Evolutionary conservation across 2,888 invertebrate genomes (phyloP).

Genomic region (Agrilus mali): DNA sequence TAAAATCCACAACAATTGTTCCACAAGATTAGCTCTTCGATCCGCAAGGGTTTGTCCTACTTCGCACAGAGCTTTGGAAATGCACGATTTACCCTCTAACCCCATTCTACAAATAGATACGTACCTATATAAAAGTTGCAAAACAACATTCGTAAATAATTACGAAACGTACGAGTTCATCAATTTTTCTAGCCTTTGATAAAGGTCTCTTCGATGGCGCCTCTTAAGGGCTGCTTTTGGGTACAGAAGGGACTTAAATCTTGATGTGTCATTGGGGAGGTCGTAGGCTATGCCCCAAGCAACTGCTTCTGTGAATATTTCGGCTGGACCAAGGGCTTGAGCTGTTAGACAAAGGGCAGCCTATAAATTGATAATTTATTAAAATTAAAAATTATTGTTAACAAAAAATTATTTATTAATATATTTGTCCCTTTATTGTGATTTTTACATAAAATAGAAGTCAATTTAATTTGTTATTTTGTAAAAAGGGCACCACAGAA

Average conservation of each 20-base stretch:
- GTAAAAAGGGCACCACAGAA: too few species aligned
- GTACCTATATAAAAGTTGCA: background rate
- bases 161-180: constrained; percentile 50
- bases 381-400: too few species aligned
- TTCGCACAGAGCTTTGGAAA: constrained; percentile 60
- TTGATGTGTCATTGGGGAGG: constrained; percentile 48
- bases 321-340: constrained; percentile 38
- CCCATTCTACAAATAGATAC: constrained; percentile 55
- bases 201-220: constrained; percentile 53
- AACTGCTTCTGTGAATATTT: constrained; percentile 52
- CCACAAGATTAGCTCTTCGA: too few species aligned
- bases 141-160: background rate
- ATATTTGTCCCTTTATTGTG: too few species aligned
- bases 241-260: constrained; percentile 15
- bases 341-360: constrained; percentile 45
- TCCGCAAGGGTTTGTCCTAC: constrained; percentile 23
- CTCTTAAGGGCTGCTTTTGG: constrained; percentile 40
- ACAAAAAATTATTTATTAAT: too few species aligned
- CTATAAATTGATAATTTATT: too few species aligned
- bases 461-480: too few species aligned
- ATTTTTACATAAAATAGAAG: too few species aligned
- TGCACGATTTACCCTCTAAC: constrained; percentile 55
- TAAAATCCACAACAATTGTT: constrained; percentile 21
- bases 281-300: constrained; percentile 68
- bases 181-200: constrained; percentile 52